Conservation (phyloP, 1,140 invertebrate genomes). For the Drosophila sturtevanti region DNA sequence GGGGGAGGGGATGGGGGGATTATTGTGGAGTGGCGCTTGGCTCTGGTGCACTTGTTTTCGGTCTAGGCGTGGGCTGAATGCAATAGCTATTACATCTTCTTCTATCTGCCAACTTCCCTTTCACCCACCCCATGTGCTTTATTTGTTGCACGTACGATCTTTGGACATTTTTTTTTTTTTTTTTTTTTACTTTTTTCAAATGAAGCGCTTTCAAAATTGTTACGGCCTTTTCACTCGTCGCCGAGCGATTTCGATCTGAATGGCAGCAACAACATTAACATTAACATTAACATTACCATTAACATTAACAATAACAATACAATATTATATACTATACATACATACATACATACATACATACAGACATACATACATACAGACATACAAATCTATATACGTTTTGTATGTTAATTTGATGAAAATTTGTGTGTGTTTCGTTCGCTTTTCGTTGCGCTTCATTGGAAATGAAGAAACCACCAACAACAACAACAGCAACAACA, state of each 20-base stretch:
- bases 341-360: conserved; percentile 26
- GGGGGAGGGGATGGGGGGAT: neutral
- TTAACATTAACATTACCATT: conserved; percentile 24
- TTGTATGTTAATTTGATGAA: conserved; percentile 74
- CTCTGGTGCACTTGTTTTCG: conserved; percentile 36
- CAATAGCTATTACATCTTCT: conserved; percentile 59
- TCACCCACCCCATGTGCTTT: neutral
- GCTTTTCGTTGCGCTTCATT: conserved; percentile 71
- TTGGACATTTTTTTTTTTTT: neutral
- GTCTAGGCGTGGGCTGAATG: conserved; percentile 35
- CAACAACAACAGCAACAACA: too few relatives aligned
- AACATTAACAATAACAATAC: conserved; percentile 34
- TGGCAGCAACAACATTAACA: conserved; percentile 28
- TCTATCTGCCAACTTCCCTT: conserved; percentile 24
- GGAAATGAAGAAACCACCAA: conserved; percentile 40
- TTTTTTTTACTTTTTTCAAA: conserved; percentile 1
- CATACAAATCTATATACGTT: neutral
- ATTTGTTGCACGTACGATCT: neutral
- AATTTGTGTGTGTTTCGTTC: conserved; percentile 58
- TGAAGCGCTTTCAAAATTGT: conserved; percentile 50
- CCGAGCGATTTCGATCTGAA: conserved; percentile 42
- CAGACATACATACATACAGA: conserved; percentile 23
- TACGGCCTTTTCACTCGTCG: conserved; percentile 43
- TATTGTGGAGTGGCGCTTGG: conserved; percentile 22
- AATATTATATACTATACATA: conserved; percentile 31